phyloP scores from a whole-genome alignment of 2,888 invertebrate genomes.

The Drosophila cognata region DNA sequence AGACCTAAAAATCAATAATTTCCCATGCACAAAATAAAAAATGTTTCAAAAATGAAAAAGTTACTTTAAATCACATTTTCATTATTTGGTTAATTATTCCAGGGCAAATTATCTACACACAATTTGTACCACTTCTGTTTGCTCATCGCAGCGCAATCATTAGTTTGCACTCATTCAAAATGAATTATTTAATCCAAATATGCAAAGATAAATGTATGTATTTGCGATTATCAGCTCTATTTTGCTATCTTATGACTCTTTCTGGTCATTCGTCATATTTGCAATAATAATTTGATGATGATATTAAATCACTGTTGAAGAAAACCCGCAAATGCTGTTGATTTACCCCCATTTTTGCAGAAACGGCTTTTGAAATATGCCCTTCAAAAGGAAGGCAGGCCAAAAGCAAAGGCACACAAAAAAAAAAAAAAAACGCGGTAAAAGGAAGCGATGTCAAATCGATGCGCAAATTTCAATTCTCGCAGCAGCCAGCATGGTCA shows the following conservation, averaged over 20 bases:
- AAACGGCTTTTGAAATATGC: slow-evolving; percentile 67
- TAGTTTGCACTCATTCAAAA: neutral
- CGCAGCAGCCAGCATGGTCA: slow-evolving; percentile 14
- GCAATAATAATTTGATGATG: slow-evolving; percentile 74
- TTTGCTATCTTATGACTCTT: neutral
- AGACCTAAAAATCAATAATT: slow-evolving; percentile 2
- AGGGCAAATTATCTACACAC: no score
- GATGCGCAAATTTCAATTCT: slow-evolving; percentile 66
- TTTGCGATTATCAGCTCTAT: neutral
- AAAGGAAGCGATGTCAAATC: slow-evolving; percentile 54
- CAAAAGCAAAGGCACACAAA: slow-evolving; percentile 19
- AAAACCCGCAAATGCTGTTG: slow-evolving; percentile 31
- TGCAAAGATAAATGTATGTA: neutral
- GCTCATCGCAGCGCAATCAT: neutral
- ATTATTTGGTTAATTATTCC: neutral
- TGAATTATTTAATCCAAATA: neutral
- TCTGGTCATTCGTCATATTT: slow-evolving; percentile 65
- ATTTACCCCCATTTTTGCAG: slow-evolving; percentile 64
- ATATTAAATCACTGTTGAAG: slow-evolving; percentile 45
- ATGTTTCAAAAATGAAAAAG: neutral
- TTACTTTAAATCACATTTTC: neutral
- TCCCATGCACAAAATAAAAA: neutral
- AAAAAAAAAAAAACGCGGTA: slow-evolving; percentile 24
- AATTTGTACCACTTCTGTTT: neutral
- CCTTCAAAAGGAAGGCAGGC: slow-evolving; percentile 51